A percentile compares a stretch with the other conserved stretches of the same genome.
Evolutionary conservation across 2,888 invertebrate genomes (phyloP).

Genomic region (Drosophila ustulata): DNA sequence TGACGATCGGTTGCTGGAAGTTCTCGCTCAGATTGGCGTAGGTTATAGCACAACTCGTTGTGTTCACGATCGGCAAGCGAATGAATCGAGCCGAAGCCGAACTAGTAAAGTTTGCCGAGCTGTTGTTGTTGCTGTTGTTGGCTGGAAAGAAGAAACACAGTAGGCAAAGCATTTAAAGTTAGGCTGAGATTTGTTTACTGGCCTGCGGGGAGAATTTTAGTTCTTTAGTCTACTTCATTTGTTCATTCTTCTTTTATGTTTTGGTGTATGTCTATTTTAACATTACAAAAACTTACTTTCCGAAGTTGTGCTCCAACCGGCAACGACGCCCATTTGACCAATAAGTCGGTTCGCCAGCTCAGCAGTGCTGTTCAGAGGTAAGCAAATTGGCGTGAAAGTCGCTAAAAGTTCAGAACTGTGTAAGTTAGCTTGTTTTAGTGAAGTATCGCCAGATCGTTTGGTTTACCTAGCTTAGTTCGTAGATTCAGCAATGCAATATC

Average conservation of each 20-base stretch:
- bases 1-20: slow-evolving; percentile 84
- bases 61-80: slow-evolving; percentile 85
- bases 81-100: slow-evolving; percentile 84
- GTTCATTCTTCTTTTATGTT: slow-evolving; percentile 11
- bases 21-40: slow-evolving; percentile 84
- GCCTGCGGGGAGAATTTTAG: neutral
- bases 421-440: neutral
- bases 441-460: too few relatives aligned
- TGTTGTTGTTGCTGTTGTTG: slow-evolving; percentile 11
- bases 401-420: slow-evolving; percentile 51
- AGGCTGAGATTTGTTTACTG: neutral
- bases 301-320: slow-evolving; percentile 91
- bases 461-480: slow-evolving; percentile 78
- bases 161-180: neutral
- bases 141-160: slow-evolving; percentile 26
- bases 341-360: slow-evolving; percentile 83
- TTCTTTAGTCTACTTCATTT: slow-evolving; percentile 1
- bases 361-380: slow-evolving; percentile 84
- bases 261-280: slow-evolving; percentile 6
- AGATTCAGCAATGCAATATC: slow-evolving; percentile 87
- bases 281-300: slow-evolving; percentile 83
- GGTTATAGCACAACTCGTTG: slow-evolving; percentile 83
- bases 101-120: slow-evolving; percentile 8
- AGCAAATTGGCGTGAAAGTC: slow-evolving; percentile 85
- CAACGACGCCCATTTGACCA: slow-evolving; percentile 87